Percentiles rank a stretch among this genome's conserved stretches.
phyloP scores from a whole-genome alignment of 2,797 vertebrate species.

The Amblyopsis hoosieri region DNA sequence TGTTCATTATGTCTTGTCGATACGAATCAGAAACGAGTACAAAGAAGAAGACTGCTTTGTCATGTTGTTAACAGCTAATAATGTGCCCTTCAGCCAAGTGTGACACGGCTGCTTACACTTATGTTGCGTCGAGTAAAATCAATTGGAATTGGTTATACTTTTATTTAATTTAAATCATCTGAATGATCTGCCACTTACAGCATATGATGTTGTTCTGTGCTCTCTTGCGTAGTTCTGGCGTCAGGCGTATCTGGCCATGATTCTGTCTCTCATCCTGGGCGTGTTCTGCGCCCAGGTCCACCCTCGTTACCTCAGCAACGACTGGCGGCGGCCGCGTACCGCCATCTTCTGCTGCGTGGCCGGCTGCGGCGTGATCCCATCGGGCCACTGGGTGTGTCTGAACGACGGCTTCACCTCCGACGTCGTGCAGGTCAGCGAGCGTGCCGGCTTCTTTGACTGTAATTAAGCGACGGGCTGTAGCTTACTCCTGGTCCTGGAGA shows the following conservation, averaged over 20 bases:
- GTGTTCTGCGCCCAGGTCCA: conserved; percentile 96
- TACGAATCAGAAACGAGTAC: no score
- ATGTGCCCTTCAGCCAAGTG: no score
- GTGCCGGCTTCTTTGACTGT: no score
- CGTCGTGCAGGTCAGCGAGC: conserved; percentile 85
- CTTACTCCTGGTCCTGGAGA: no score
- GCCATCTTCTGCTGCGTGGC: conserved; percentile 91
- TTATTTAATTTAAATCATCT: not conserved
- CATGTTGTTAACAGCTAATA: no score
- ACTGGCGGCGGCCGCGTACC: conserved; percentile 88
- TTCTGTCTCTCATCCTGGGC: conserved; percentile 92
- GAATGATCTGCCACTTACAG: not conserved
- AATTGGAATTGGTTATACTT: not conserved
- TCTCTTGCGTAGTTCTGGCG: conserved; percentile 87
- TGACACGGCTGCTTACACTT: no score
- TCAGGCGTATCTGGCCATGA: conserved; percentile 91
- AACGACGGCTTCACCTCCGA: conserved; percentile 85
- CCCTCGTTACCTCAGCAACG: conserved; percentile 93
- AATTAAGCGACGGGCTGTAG: no score
- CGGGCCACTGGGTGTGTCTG: conserved; percentile 95
- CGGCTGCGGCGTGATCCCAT: conserved; percentile 89
- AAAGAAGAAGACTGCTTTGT: no score
- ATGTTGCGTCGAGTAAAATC: no score
- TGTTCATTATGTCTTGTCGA: no score
- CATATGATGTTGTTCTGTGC: not conserved